Base-by-base conservation (phyloP, 2,888 invertebrate species). In the Acleris cristana region DNA sequence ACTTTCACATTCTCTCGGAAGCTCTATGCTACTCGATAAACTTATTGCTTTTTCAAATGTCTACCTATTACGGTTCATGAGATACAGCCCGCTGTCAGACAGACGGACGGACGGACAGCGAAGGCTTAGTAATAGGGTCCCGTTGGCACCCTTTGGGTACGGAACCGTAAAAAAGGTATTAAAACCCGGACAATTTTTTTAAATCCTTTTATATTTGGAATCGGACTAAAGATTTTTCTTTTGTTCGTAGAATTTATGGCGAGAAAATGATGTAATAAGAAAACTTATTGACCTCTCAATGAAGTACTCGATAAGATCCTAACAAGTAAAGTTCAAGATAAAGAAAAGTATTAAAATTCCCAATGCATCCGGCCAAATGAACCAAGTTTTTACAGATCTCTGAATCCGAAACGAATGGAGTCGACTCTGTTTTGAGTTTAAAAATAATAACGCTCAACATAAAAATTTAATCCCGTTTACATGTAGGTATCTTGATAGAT, bases 331-430 rank as follows among this genome's bases (percentile, higher is more conserved):
- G 87, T 87, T 88, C 80, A 83, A 86, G 84, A 85, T 85, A 87
- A 85, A 85, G 86, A 81, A 86, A 85, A 83, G 87, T 86, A 90
- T 91, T 92, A 89, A 90, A 89, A 92, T 92, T 92, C 92, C 81
- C 84, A 78, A 84, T 90, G 90, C 90, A 90, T 90, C 87, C 86
- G 83, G 83, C 87, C 87, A 91, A 92, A 92, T 88, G 91, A 92
- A 92, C 88, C 90, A 89, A 91, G 87, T 90, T 90, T 89, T 86
- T 88, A 84, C 83, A 85, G 86, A 83, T 81, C 79, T 79, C 79
- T 75, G 82, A 85, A 75, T 76, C 61, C 63, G 72, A 74, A 74
- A 73, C 61, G 72, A 44, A 51, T 81, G 64, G 87, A 88, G 84
- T 70, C 54, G 80, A 64, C 18, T 4, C 2, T n/a, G 14, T n/a